Base-by-base conservation (phyloP, 2,888 invertebrate genomes). In the Lepidocyrtoides sp. region DNA sequence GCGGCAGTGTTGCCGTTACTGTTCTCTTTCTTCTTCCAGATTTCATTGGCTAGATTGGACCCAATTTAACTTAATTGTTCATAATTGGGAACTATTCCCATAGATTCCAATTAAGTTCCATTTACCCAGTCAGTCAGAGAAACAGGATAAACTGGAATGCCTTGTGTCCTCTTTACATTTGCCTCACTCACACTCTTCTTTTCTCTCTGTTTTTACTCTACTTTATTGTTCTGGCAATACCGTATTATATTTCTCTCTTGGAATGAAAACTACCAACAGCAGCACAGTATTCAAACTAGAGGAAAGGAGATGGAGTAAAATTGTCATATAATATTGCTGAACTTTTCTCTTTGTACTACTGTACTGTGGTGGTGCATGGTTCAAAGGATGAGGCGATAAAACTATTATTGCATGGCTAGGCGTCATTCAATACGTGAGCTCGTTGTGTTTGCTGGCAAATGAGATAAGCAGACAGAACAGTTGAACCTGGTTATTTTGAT, bases 21-120 rank as follows among this genome's bases (percentile, higher is more conserved):
- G 72, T 54, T 82, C 85, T 82, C 41, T 75, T 51, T 41, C 85
- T 36, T 72, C 57, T 75, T 87, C 63, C 83, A 81, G 91, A 91
- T 90, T 91, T 93, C 93, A 94, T 94, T 94, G 93, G 91, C 91
- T 93, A 93, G 93, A 94, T 94, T 94, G 94, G 93, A 91, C 84
- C 91, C 93, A 94, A 93, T 94, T 93, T 93, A 92, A 92, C 87
- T 92, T 94, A 94, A 94, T 94, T 94, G 93, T 92, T 91, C 92
- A 89, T 93, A 93, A 94, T 94, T 94, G 93, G 93, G 92, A 92
- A 93, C 92, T 93, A 93, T 92, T 93, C 92, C 92, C 93, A 92
- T 94, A 93, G 93, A 93, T 94, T 94, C 93, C 93, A 93, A 94
- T 94, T 94, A 94, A 92, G 83, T 91, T 93, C 93, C 93, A 92